Conservation (phyloP, 2,888 invertebrate genomes). For the Plebejus argus region DNA sequence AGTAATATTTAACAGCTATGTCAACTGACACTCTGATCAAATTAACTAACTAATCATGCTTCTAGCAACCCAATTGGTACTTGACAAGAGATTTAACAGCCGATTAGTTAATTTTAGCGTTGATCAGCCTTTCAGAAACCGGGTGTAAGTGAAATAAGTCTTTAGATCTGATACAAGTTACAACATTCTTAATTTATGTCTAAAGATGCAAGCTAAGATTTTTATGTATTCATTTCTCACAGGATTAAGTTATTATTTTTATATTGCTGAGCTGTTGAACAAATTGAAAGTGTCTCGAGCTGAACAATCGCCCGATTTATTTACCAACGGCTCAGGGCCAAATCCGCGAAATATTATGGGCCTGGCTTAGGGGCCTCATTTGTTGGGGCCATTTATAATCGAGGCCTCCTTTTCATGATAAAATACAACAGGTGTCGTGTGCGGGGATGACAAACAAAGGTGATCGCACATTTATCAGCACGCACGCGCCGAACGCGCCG, state of each 20-base stretch:
- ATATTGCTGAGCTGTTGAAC: neutral
- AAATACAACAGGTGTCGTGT: conserved; percentile 2
- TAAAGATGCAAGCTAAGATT: neutral
- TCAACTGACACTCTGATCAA: too few species aligned
- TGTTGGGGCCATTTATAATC: neutral
- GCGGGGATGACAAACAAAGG: neutral
- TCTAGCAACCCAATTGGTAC: too few species aligned
- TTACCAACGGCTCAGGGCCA: neutral
- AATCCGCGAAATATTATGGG: conserved; percentile 15
- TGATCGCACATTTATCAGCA: too few species aligned
- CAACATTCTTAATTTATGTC: too few species aligned
- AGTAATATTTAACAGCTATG: too few species aligned
- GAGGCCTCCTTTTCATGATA: neutral
- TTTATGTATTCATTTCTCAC: neutral
- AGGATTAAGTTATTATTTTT: neutral
- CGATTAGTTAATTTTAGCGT: too few species aligned
- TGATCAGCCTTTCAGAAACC: too few species aligned
- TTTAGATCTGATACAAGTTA: too few species aligned
- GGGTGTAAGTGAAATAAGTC: too few species aligned
- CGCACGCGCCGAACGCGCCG: too few species aligned
- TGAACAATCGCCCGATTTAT: neutral
- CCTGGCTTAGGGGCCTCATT: conserved; percentile 1
- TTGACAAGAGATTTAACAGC: too few species aligned
- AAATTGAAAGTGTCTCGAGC: neutral
- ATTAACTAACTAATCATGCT: too few species aligned